phyloP scores from a whole-genome alignment of 1,140 invertebrate species.

The Heliconius eleuchia region DNA sequence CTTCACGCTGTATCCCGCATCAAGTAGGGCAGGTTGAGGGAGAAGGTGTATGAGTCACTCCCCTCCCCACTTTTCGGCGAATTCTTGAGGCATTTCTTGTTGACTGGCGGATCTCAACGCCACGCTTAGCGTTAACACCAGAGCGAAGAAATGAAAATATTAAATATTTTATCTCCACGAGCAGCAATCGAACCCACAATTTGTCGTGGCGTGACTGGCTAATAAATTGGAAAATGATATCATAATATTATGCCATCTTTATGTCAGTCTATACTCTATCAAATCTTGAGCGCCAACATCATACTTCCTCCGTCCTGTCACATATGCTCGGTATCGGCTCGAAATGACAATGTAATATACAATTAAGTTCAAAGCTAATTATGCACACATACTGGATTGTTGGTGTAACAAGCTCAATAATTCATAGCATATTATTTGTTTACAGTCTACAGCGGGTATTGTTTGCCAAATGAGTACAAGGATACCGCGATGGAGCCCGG shows the following conservation, averaged over 20 bases:
- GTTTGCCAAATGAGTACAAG: conserved; percentile 75
- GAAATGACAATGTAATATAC: conserved; percentile 39
- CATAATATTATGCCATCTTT: not conserved
- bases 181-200: too few species aligned
- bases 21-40: too few species aligned
- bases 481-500: conserved; percentile 65
- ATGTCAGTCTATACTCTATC: not conserved
- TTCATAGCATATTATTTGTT: conserved; percentile 74
- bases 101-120: too few species aligned
- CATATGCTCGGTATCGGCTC: conserved; percentile 35
- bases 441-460: conserved; percentile 65
- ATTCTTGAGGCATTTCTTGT: too few species aligned
- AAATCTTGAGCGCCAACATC: conserved; percentile 17
- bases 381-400: conserved; percentile 51
- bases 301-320: conserved; percentile 27
- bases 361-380: conserved; percentile 54
- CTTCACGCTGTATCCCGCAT: too few species aligned
- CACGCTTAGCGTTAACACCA: too few species aligned
- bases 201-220: too few species aligned
- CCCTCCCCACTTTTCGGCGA: too few species aligned
- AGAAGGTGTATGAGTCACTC: too few species aligned
- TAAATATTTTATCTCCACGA: too few species aligned
- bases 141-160: too few species aligned
- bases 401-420: conserved; percentile 66
- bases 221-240: not conserved